Base-by-base conservation (phyloP, 2,888 invertebrate species). In the Dione vanillae region DNA sequence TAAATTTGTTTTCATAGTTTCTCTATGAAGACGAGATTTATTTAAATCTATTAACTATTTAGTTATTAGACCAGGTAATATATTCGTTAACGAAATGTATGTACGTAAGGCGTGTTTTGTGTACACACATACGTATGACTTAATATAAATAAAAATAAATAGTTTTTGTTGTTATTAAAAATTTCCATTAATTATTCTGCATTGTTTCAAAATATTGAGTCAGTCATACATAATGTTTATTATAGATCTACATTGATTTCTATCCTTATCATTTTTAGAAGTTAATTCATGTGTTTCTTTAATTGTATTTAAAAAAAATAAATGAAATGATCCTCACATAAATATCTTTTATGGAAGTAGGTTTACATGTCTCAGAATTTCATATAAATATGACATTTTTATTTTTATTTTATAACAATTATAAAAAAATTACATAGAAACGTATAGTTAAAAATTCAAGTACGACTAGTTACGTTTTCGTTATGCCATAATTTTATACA, bases 1-100 rank as follows among this genome's bases (percentile, higher is more conserved):
- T 47, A 64, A 52, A 40, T 41, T 54, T 65, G 20, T 41, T 52
- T 58, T 64, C 19, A 43, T 59, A 70, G 65, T 73, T 70, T 73
- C 73, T 66, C 73, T 58, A 41, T 47, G 20, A 62, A 61, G 59
- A 64, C 56, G 70, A 68, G 56, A 40, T 67, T 51, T 64, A 65
- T n/a, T n/a, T n/a, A 65, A 68, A 67, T n/a, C n/a, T n/a, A n/a
- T n/a, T n/a, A n/a, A n/a, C n/a, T n/a, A n/a, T n/a, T n/a, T n/a
- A 70, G 27, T 62, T 68, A 73, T 27, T 64, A 73, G 73, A 70
- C 70, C 67, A 70, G 62, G 45, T 49, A 73, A 68, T 70, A 14
- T 66, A 67, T 68, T 51, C 67, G 19, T 67, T 27, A 51, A 67
- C 47, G 27, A 43, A 52, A 62, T 20, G 19, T 6, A 62, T 20